Evolutionary conservation across 2,888 invertebrate species (phyloP).

Genomic region (Acleris literana): DNA sequence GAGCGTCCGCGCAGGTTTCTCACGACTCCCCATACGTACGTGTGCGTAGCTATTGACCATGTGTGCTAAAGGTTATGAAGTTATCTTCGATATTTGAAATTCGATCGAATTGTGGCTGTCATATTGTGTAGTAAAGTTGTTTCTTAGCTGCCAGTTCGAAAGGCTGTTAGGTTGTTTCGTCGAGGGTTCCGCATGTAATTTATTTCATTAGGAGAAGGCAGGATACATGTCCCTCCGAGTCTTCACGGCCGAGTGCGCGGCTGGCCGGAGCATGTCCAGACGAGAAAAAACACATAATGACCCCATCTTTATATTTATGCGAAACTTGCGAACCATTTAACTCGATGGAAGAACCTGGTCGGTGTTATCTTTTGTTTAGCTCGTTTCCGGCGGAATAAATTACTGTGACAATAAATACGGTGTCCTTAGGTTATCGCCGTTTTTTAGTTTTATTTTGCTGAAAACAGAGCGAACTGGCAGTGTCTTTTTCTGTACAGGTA

Average conservation of each 20-base stretch:
- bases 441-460: slow-evolving; percentile 18
- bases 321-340: slow-evolving; percentile 71
- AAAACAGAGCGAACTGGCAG: slow-evolving; percentile 3
- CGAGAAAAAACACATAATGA: slow-evolving; percentile 78
- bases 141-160: slow-evolving; percentile 34
- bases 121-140: neutral
- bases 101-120: slow-evolving; percentile 42
- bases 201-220: slow-evolving; percentile 82
- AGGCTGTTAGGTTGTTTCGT: slow-evolving; percentile 44
- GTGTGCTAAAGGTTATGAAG: slow-evolving; percentile 68
- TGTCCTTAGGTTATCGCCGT: slow-evolving; percentile 31
- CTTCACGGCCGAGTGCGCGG: slow-evolving; percentile 73
- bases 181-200: slow-evolving; percentile 57
- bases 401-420: slow-evolving; percentile 45
- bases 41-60: slow-evolving; percentile 46
- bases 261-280: slow-evolving; percentile 69
- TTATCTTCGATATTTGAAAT: slow-evolving; percentile 49
- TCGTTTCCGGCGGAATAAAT: slow-evolving; percentile 78
- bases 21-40: slow-evolving; percentile 53
- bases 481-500: neutral
- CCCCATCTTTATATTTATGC: slow-evolving; percentile 59
- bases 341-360: slow-evolving; percentile 70
- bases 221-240: slow-evolving; percentile 80
- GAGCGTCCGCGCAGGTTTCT: slow-evolving; percentile 54
- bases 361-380: slow-evolving; percentile 66